A percentile compares a stretch with the other conserved stretches of the same genome.
Evolutionary conservation across 2,888 invertebrate species (phyloP).

Genomic region (Drosophila nr. fundita): DNA sequence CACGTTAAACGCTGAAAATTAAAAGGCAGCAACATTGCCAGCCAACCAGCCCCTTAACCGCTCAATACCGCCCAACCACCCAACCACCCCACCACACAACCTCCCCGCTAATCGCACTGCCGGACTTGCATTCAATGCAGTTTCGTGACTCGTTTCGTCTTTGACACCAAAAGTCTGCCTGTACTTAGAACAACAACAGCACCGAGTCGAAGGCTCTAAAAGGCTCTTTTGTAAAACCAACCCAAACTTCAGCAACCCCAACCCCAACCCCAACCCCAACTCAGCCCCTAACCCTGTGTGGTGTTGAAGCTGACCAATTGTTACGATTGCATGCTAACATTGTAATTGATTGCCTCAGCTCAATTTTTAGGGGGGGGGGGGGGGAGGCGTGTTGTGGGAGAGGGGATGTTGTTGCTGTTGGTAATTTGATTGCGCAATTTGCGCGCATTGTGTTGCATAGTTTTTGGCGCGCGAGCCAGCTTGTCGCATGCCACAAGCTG

Average conservation of each 20-base stretch:
- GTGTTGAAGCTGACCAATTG: slow-evolving; percentile 56
- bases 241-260: slow-evolving; percentile 13
- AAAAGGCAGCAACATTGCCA: slow-evolving; percentile 37
- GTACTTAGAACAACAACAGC: slow-evolving; percentile 68
- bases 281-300: background rate
- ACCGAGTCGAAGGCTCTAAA: slow-evolving; percentile 49
- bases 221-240: slow-evolving; percentile 67
- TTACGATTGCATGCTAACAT: slow-evolving; percentile 74
- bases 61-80: background rate
- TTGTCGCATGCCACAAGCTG: slow-evolving; percentile 15
- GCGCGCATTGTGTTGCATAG: slow-evolving; percentile 83
- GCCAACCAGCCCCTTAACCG: background rate
- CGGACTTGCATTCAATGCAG: slow-evolving; percentile 37
- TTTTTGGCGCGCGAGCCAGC: slow-evolving; percentile 74
- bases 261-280: background rate
- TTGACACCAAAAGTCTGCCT: slow-evolving; percentile 75
- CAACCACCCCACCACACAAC: background rate
- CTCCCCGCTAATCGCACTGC: background rate
- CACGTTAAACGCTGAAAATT: slow-evolving; percentile 71
- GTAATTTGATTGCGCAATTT: slow-evolving; percentile 82
- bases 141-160: slow-evolving; percentile 65
- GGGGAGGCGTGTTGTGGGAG: background rate
- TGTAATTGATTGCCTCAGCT: slow-evolving; percentile 79
- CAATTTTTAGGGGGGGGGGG: slow-evolving; percentile 1
- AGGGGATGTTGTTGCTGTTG: slow-evolving; percentile 43